Evolutionary conservation across 1,140 invertebrate species (phyloP), one percentile per base, ranked within the genome.

Genomic region (Sinonovacula constricta): DNA sequence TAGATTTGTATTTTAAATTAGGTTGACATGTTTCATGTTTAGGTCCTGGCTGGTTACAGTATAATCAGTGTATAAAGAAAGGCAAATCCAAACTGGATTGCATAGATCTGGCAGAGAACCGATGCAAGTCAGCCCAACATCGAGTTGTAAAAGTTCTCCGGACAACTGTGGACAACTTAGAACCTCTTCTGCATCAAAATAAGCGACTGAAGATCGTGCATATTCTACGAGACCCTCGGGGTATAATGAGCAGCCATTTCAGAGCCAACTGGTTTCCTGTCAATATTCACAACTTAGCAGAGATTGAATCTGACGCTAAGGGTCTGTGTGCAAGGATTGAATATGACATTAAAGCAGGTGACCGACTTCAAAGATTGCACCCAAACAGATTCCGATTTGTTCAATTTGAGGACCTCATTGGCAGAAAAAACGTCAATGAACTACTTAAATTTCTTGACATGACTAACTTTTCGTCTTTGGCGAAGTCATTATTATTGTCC

Each of bases 341-440:
- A 28, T 71, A 71, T n/a, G 68, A 71, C 45, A n/a, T 71, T 1
- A 60, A 71, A 56, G 54, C 33, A n/a, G 34, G 14, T 12, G 54
- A 3, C 2, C 15, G 7, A 10, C 33, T 71, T 0, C 57, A 57
- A 15, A 24, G 45, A 26, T 59, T 30, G 45, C 60, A 45, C 36
- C 54, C 54, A 14, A n/a, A 24, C 0, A 36, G 68, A 71, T 71
- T 71, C 49, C 22, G 36, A 4, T n/a, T n/a, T n/a, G 56, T 71
- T 12, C 36, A 59, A 36, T 71, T 71, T 33, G 68, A 71, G 49
- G 68, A 71, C 36, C 24, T 71, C n/a, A n/a, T n/a, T n/a, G n/a
- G n/a, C n/a, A n/a, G n/a, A n/a, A n/a, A n/a, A n/a, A n/a, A n/a
- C n/a, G n/a, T n/a, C n/a, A n/a, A n/a, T n/a, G n/a, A n/a, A n/a